These are phyloP conservation scores for Carcinoscorpius rotundicauda DNA, from an alignment of 1,140 invertebrate species.

Conservation along the genomic window DNA sequence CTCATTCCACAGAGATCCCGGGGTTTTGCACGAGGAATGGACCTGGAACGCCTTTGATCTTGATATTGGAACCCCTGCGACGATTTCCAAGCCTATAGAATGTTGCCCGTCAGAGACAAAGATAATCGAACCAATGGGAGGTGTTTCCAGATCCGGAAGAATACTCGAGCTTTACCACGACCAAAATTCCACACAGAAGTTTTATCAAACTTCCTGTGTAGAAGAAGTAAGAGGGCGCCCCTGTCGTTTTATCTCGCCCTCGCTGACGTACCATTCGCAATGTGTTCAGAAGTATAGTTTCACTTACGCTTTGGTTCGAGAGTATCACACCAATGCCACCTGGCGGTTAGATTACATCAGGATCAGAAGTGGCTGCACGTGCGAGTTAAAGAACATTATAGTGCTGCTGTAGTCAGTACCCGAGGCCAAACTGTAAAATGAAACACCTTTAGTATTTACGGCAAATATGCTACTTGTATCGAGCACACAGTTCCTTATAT, in stretches of 20 bases:
- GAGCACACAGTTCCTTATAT: too few species aligned
- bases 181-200: slow-evolving; percentile 41
- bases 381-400: slow-evolving; percentile 41
- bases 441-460: too few species aligned
- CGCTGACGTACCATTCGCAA: slow-evolving; percentile 44
- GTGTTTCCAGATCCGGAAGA: slow-evolving; percentile 53
- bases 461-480: too few species aligned
- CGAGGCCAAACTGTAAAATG: too few species aligned
- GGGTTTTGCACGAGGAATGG: too few species aligned
- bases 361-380: slow-evolving; percentile 67
- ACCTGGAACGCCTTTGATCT: too few species aligned
- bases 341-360: slow-evolving; percentile 70
- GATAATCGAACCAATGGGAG: slow-evolving; percentile 60
- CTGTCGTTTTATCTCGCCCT: slow-evolving; percentile 58
- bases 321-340: slow-evolving; percentile 33
- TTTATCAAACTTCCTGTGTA: slow-evolving; percentile 67
- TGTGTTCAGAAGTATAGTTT: slow-evolving; percentile 76
- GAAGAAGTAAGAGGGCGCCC: slow-evolving; percentile 53
- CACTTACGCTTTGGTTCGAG: slow-evolving; percentile 61
- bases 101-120: slow-evolving; percentile 66
- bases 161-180: slow-evolving; percentile 63
- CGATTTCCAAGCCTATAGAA: slow-evolving; percentile 32
- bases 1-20: too few species aligned
- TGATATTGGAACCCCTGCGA: too few species aligned
- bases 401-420: too few species aligned